phyloP scores from a whole-genome alignment of 2,113 vertebrate species.

The Brienomyrus brachyistius region DNA sequence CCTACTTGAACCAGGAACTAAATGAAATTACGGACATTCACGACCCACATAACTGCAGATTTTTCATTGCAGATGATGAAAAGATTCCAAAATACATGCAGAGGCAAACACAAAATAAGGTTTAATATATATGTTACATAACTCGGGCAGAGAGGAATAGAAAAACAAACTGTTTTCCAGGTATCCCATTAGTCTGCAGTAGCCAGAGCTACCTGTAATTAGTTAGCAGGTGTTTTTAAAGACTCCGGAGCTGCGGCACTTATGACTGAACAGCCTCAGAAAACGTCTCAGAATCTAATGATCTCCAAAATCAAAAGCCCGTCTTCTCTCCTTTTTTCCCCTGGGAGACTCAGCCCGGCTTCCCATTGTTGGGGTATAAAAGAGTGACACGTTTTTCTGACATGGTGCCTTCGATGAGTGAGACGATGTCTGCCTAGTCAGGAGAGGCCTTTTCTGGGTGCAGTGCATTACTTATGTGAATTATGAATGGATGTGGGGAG shows the following conservation, averaged over 20 bases:
- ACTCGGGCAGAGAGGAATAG: not conserved
- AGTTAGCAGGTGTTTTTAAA: conserved; percentile 98
- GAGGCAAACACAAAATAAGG: not conserved
- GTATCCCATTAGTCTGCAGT: conserved; percentile 51
- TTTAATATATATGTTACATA: not conserved
- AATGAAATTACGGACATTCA: not conserved
- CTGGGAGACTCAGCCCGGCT: conserved; percentile 93
- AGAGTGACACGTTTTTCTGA: conserved; percentile 92
- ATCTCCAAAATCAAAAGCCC: conserved; percentile 98
- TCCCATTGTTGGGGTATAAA: conserved; percentile 90
- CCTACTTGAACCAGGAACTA: not conserved
- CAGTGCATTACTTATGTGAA: conserved; percentile 78
- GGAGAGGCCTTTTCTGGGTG: conserved; percentile 83
- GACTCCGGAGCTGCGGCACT: conserved; percentile 86
- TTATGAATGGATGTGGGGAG: conserved; percentile 72
- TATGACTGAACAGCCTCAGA: conserved; percentile 72
- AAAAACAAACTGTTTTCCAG: not conserved
- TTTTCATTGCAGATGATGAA: not conserved
- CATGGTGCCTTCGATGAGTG: conserved; percentile 94
- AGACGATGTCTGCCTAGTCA: conserved; percentile 93
- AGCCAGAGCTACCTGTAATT: conserved; percentile 74
- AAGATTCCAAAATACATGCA: not conserved
- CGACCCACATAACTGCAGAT: not conserved
- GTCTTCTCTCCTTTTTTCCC: conserved; percentile 97
- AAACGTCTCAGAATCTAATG: conserved; percentile 97